Evolutionary conservation across 1,140 invertebrate genomes (phyloP), one percentile per base, ranked within the genome.

Genomic region (Zaprionus kolodkinae): DNA sequence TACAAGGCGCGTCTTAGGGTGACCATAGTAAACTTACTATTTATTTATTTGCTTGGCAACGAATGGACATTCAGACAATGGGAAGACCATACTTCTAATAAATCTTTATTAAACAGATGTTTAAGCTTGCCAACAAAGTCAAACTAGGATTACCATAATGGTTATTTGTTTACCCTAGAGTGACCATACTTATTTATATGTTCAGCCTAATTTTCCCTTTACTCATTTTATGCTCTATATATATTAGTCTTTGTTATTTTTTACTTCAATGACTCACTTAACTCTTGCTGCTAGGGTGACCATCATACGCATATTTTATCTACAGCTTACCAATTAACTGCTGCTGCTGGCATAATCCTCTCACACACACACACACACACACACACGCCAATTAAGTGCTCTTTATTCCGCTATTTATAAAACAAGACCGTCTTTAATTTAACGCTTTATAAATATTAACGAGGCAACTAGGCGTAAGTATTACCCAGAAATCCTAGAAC

Each of bases 361-460:
- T 21, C 45, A 6, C 45, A 21, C 1, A 4, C 36, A 7, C 25
- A 55, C 40, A 15, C 40, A n/a, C 40, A 43, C 27, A 25, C 15
- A 6, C n/a, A 17, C 10, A n/a, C 48, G 55, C 30, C 55, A 50
- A 60, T 67, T 60, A 60, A 60, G 27, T 6, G 15, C 15, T 30
- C 33, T 33, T 62, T 52, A 38, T 50, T 57, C 61, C 15, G 52
- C 43, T 38, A 35, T n/a, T 61, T 62, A 76, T 76, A 75, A 25
- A 15, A 30, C 73, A 15, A 36, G 6, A 40, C n/a, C 79, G 36
- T 50, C 63, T 63, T 70, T 78, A 59, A 65, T 64, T 62, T 52
- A 57, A 78, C 57, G 70, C 64, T 65, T 82, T 78, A 65, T 66
- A 81, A 82, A 75, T 82, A 82, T 82, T 82, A 78, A 82, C 75